Conservation (phyloP, 2,113 vertebrate genomes). For the Cercocebus atys region DNA sequence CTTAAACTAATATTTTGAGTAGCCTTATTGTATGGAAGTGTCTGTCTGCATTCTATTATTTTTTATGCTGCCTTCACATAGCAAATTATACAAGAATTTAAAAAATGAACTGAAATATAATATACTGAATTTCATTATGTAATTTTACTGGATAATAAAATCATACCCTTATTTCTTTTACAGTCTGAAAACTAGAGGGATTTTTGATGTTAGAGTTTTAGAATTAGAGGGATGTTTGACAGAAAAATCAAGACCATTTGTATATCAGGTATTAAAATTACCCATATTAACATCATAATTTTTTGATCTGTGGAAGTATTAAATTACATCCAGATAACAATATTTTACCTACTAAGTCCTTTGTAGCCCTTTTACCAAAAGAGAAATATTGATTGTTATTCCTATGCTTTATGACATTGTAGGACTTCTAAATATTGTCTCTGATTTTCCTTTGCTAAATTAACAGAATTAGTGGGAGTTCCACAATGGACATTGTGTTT, state of each 20-base stretch:
- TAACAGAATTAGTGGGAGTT: background rate
- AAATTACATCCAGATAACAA: slow-evolving; percentile 13
- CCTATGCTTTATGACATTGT: background rate
- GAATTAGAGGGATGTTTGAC: slow-evolving; percentile 8
- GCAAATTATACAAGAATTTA: slow-evolving; percentile 51
- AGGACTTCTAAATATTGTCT: background rate
- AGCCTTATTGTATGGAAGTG: slow-evolving; percentile 45
- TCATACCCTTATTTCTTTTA: slow-evolving; percentile 41
- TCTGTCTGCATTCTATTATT: slow-evolving; percentile 46
- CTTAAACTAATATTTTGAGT: slow-evolving; percentile 48
- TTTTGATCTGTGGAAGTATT: background rate
- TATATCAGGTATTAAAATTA: slow-evolving; percentile 18
- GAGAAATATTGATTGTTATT: background rate
- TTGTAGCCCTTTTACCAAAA: background rate
- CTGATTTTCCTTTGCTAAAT: background rate
- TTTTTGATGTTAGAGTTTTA: background rate
- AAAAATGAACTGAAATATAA: slow-evolving; percentile 35
- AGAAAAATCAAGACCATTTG: slow-evolving; percentile 25
- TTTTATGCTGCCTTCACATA: slow-evolving; percentile 42
- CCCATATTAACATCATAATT: background rate
- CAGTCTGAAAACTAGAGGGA: background rate
- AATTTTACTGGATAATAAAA: slow-evolving; percentile 43
- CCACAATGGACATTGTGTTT: background rate
- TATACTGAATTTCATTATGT: slow-evolving; percentile 21
- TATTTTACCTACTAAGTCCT: background rate